phyloP scores from a whole-genome alignment of 2,113 vertebrate species.

The Myotis brandtii region DNA sequence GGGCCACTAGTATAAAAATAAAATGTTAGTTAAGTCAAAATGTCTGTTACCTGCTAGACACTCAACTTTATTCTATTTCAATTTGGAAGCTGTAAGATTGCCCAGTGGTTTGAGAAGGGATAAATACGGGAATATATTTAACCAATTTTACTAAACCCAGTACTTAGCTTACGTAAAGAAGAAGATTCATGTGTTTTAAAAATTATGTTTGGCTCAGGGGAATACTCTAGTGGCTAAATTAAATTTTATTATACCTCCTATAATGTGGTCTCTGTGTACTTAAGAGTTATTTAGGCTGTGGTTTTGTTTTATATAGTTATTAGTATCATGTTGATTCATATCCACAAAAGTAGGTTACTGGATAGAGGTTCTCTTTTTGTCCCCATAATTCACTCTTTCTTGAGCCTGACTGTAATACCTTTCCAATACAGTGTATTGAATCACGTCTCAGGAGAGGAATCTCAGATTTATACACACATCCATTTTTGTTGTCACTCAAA shows the following conservation, averaged over 20 bases:
- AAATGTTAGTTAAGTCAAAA: not conserved
- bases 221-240: not conserved
- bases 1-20: not conserved
- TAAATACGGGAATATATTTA: not conserved
- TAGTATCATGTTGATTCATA: conserved; percentile 8
- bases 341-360: not conserved
- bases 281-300: conserved; percentile 44
- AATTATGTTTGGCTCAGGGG: not conserved
- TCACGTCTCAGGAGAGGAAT: conserved; percentile 68
- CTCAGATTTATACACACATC: conserved; percentile 63
- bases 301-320: conserved; percentile 63
- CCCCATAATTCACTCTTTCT: conserved; percentile 70
- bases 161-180: not conserved
- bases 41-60: not conserved
- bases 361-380: conserved; percentile 60
- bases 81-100: not conserved
- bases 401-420: conserved; percentile 59
- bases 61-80: not conserved
- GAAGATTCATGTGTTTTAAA: not conserved
- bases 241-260: not conserved
- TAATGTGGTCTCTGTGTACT: not conserved
- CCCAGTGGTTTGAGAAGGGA: not conserved
- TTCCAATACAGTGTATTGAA: conserved; percentile 71
- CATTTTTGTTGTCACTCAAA: conserved; percentile 68
- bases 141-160: not conserved